Conservation (phyloP, 2,113 vertebrate species). For the Perca flavescens region DNA sequence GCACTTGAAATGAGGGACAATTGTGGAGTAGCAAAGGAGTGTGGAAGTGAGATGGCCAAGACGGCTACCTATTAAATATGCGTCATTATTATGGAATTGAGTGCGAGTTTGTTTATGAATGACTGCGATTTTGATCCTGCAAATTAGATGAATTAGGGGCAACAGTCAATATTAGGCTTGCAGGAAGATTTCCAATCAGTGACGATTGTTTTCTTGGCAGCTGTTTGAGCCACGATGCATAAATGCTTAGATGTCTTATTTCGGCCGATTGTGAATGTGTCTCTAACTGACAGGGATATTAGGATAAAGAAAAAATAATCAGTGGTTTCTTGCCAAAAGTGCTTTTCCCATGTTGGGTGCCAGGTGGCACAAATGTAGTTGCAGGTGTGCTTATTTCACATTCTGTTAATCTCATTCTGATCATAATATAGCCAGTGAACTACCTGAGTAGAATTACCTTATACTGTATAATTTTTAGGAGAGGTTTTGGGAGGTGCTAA, state of each 20-base stretch:
- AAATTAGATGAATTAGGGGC: neutral
- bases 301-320: conserved; percentile 4
- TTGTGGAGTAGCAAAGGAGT: neutral
- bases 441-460: neutral
- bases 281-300: conserved; percentile 7
- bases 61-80: neutral
- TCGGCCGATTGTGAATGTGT: neutral
- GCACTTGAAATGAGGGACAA: no score
- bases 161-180: neutral
- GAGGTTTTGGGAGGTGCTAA: neutral
- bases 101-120: neutral
- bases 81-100: neutral
- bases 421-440: neutral
- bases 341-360: neutral
- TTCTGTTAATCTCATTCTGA: neutral
- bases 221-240: neutral
- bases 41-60: neutral
- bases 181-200: neutral
- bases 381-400: neutral
- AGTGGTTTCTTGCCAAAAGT: conserved; percentile 4
- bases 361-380: conserved; percentile 4
- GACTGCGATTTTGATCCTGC: neutral
- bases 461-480: neutral
- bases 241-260: neutral
- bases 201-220: neutral